Evolutionary conservation across 2,888 invertebrate species (phyloP), one percentile per base, ranked within the genome.

Genomic region (Dynastes maya): DNA sequence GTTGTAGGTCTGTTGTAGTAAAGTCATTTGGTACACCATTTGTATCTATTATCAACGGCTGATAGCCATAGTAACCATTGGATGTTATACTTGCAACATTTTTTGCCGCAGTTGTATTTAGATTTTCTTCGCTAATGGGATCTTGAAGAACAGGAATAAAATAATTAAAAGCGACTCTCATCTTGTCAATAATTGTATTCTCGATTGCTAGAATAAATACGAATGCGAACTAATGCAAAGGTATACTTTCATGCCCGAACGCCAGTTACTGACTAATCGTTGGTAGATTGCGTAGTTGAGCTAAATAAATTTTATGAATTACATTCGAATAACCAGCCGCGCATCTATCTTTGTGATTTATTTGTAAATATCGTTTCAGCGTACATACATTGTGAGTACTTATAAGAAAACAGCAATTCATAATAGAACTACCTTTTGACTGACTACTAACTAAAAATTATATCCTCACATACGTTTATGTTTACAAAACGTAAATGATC

Each of bases 21-120:
- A n/a, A 55, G 75, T n/a, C 53, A 5, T 53, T 63, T 75, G n/a
- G 70, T 37, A 65, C 40, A 3, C 68, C 22, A 27, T 58, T 49
- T 63, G 61, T 55, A 63, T 79, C 76, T 32, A 80, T 86, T 82
- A 89, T 88, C 27, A 87, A 83, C 80, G 89, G 87, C 78, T 90
- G 90, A 85, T 88, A 91, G 74, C 91, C 91, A 81, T 91, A 91
- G 84, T 91, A 91, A 83, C 90, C 90, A 86, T 91, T 90, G 64
- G 89, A 90, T 68, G 91, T 91, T 84, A 91, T 87, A 84, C 90
- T 90, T 82, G 90, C 86, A 84, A 84, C 87, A 87, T 84, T 88
- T 89, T 84, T 87, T n/a, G 49, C 77, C n/a, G 53, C n/a, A n/a
- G n/a, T n/a, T 40, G 76, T 76, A 40, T 80, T 79, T 77, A 80